Conservation (phyloP, 2,113 vertebrate species). For the Nothoprocta pentlandii region DNA sequence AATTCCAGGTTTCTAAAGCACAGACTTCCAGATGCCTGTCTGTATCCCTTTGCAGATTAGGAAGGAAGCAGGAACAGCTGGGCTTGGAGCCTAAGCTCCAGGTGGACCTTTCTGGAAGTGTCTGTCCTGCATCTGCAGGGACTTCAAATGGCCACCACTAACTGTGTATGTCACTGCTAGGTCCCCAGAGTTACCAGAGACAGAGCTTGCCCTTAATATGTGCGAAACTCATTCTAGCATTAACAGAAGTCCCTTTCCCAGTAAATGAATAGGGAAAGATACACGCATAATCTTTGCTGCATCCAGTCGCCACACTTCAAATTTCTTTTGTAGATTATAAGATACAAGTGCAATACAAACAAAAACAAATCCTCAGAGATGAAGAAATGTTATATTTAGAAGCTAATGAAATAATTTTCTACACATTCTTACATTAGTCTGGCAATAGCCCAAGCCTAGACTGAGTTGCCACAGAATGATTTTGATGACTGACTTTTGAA, state of each 20-base stretch:
- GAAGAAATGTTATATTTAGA: background rate
- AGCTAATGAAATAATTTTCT: background rate
- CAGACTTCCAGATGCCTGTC: background rate
- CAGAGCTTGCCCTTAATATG: constrained; percentile 1
- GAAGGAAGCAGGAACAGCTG: constrained; percentile 41
- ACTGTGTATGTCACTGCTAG: constrained; percentile 3
- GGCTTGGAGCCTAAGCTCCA: background rate
- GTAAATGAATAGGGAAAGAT: background rate
- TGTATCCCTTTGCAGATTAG: constrained; percentile 3
- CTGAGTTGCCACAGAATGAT: background rate
- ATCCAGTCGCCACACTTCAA: background rate
- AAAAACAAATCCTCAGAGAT: background rate
- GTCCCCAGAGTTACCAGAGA: background rate
- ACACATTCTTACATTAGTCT: background rate
- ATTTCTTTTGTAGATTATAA: background rate
- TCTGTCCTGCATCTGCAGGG: background rate
- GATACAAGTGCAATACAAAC: background rate
- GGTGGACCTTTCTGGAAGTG: background rate
- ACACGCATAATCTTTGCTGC: background rate
- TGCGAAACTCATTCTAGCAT: background rate
- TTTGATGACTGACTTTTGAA: background rate
- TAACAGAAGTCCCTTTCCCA: background rate
- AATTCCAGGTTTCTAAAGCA: background rate
- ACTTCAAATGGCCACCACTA: background rate
- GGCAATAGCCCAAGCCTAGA: background rate